Evolutionary conservation across 2,888 invertebrate species (phyloP).

Genomic region (Drosophila algonquin): DNA sequence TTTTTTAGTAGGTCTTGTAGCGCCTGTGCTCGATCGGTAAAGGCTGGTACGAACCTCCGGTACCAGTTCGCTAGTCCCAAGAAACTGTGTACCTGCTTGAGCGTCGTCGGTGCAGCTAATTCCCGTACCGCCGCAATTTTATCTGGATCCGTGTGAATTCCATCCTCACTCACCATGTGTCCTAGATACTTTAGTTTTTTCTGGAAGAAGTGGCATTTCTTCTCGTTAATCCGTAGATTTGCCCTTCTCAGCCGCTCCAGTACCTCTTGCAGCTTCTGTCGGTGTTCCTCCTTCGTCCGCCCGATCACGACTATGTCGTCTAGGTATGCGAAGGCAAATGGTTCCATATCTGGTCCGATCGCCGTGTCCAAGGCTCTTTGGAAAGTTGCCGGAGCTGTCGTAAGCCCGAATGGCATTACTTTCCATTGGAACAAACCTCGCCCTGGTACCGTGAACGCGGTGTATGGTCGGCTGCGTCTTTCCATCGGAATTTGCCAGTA

Average conservation of each 20-base stretch:
- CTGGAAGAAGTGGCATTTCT: background rate
- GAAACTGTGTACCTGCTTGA: background rate
- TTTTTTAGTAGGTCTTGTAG: no score
- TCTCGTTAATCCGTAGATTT: background rate
- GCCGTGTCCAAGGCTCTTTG: background rate
- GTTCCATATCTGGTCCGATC: background rate
- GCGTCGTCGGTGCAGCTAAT: background rate
- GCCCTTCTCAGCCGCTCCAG: background rate
- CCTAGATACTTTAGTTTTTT: background rate
- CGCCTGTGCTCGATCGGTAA: background rate
- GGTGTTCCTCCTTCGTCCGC: background rate
- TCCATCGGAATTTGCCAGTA: background rate
- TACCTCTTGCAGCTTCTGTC: background rate
- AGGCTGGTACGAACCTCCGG: background rate
- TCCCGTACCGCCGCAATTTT: background rate
- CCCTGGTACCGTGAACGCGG: background rate
- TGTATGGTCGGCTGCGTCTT: background rate
- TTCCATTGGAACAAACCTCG: background rate
- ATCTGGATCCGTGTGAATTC: constrained; percentile 1
- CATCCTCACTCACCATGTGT: background rate
- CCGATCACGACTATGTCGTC: background rate
- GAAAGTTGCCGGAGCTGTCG: background rate
- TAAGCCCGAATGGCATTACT: background rate
- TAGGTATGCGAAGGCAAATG: background rate
- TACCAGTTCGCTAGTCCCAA: background rate